These are phyloP conservation scores for Tupaia chinensis DNA, from an alignment of 2,113 vertebrate genomes.

Conservation along the genomic window DNA sequence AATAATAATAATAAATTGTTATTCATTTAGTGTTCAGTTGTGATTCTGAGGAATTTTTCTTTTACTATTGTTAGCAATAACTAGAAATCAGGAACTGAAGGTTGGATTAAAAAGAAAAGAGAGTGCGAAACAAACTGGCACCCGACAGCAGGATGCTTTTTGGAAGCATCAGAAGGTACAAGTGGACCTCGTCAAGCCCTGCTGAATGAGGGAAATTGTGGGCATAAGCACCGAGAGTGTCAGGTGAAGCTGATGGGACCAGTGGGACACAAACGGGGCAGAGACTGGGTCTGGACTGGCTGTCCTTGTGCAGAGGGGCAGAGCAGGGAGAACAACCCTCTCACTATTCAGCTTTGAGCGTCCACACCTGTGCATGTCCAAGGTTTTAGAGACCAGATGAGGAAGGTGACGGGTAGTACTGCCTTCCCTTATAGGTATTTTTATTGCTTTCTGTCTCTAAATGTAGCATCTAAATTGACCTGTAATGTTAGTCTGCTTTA, in stretches of 20 bases:
- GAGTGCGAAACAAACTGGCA: not conserved
- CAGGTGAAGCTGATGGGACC: not conserved
- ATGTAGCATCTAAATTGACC: not conserved
- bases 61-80: not conserved
- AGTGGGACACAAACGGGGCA: not conserved
- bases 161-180: not conserved
- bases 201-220: accelerated
- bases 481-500: conserved; percentile 41
- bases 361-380: not conserved
- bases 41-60: not conserved
- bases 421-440: not conserved
- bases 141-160: not conserved
- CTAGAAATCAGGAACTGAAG: not conserved
- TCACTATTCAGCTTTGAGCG: not conserved
- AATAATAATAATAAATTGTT: not conserved
- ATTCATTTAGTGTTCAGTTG: not conserved
- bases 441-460: conserved; percentile 1
- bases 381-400: not conserved
- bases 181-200: not conserved
- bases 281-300: not conserved
- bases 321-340: not conserved
- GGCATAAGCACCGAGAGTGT: no score
- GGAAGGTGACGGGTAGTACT: not conserved
- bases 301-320: not conserved
- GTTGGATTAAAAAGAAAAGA: not conserved